Evolutionary conservation across 2,797 vertebrate genomes (phyloP), one percentile per base, ranked within the genome.

Genomic region (Sphenodon punctatus): DNA sequence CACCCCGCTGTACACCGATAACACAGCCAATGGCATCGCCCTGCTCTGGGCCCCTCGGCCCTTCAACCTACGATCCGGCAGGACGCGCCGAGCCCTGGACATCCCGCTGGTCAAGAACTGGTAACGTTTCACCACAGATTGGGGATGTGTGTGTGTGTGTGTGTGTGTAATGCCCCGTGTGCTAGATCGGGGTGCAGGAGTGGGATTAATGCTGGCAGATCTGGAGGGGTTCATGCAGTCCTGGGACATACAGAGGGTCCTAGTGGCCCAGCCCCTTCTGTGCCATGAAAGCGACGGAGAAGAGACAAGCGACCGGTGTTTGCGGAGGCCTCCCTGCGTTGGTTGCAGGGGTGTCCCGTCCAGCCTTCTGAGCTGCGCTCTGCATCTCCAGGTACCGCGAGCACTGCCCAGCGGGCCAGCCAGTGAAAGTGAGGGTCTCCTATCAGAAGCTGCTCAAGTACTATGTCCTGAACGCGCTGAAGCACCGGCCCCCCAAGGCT

Each of bases 371-470:
- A n/a, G n/a, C n/a, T n/a, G n/a, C n/a, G n/a, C n/a, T n/a, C n/a
- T n/a, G n/a, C n/a, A n/a, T n/a, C n/a, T 8, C 0, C 25, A 99
- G 99, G 99, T 99, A 99, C 64, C 97, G 99, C 16, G 99, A 99
- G 88, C 98, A 99, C 84, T 99, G 98, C 83, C 99, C 99, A 7
- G 99, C 99, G 43, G 99, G 99, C 71, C 99, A 99, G 91, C 99
- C 99, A 0, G 99, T 99, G 85, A 99, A 99, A 90, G 99, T 99
- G 55, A 96, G 99, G 12, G 99, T 99, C 39, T 99, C 99, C 11
- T 99, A 99, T 80, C 99, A 99, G 95, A 99, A 99, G 79, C 96
- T 99, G 30, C 96, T 99, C 49, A 99, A 99, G 78, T 99, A 99
- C 91, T 99, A 99, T 0, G 99, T 99, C 46, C 96, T 99, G 65